Percentiles rank a stretch among this genome's conserved stretches.
phyloP scores from a whole-genome alignment of 1,140 invertebrate genomes.

The Platyura marginata region DNA sequence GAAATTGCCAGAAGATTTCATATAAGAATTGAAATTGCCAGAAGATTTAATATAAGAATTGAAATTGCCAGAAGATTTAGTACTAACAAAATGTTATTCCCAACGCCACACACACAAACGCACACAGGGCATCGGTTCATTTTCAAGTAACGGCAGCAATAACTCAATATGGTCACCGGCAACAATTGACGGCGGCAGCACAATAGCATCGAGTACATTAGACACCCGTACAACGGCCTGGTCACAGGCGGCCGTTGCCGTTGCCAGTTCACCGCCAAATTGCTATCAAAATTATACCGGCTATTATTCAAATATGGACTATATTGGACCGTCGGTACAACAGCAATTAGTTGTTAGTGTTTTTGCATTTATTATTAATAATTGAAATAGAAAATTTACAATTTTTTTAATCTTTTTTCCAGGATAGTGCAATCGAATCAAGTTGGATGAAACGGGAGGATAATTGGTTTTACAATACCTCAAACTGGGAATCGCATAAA shows the following conservation, averaged over 20 bases:
- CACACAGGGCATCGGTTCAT: too few species aligned
- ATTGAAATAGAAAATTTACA: not conserved
- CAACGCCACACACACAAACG: too few species aligned
- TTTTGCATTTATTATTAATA: too few species aligned
- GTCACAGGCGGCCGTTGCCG: not conserved
- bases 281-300: slow-evolving; percentile 2
- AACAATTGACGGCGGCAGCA: not conserved
- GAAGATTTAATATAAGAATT: too few species aligned
- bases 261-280: not conserved
- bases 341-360: not conserved
- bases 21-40: too few species aligned
- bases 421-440: not conserved
- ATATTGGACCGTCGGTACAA: not conserved
- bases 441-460: slow-evolving; percentile 2
- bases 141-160: not conserved
- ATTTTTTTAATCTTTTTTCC: not conserved
- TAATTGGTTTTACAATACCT: slow-evolving; percentile 1
- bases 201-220: not conserved
- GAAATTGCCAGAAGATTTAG: too few species aligned
- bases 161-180: slow-evolving; percentile 2
- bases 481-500: not conserved
- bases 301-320: slow-evolving; percentile 1
- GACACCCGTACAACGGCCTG: not conserved
- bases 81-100: too few species aligned
- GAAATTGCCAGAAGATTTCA: too few species aligned